phyloP scores from a whole-genome alignment of 2,888 invertebrate genomes.

The Seladonia tumulorum region DNA sequence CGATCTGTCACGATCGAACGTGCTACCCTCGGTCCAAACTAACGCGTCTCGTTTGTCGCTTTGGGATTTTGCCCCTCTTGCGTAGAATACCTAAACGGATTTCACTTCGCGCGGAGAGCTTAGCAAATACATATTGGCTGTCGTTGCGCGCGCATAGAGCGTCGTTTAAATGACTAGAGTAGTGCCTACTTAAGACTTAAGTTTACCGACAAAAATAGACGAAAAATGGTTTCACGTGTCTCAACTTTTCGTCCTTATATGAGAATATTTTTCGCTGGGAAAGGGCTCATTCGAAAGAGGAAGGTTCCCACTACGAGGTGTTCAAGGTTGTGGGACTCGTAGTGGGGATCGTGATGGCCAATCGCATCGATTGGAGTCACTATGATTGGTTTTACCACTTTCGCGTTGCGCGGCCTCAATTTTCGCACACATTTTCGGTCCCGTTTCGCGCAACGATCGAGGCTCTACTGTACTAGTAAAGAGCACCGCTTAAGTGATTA shows the following conservation, averaged over 20 bases:
- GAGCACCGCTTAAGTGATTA: too few species aligned
- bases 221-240: too few species aligned
- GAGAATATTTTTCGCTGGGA: too few species aligned
- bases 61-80: slow-evolving; percentile 16
- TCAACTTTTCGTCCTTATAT: too few species aligned
- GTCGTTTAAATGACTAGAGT: neutral
- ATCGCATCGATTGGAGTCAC: neutral
- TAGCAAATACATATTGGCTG: neutral
- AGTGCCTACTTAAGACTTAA: too few species aligned
- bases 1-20: slow-evolving; percentile 17
- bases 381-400: neutral
- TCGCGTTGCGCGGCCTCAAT: too few species aligned
- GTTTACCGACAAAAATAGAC: too few species aligned
- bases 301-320: too few species aligned
- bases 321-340: neutral
- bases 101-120: slow-evolving; percentile 28
- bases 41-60: slow-evolving; percentile 21
- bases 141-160: neutral
- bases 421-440: neutral
- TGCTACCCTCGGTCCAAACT: neutral
- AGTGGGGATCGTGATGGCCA: too few species aligned
- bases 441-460: neutral
- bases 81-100: slow-evolving; percentile 40
- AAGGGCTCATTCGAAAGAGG: too few species aligned
- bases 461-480: neutral